Base-by-base conservation (phyloP, 2,888 invertebrate genomes). In the Phortica magna region DNA sequence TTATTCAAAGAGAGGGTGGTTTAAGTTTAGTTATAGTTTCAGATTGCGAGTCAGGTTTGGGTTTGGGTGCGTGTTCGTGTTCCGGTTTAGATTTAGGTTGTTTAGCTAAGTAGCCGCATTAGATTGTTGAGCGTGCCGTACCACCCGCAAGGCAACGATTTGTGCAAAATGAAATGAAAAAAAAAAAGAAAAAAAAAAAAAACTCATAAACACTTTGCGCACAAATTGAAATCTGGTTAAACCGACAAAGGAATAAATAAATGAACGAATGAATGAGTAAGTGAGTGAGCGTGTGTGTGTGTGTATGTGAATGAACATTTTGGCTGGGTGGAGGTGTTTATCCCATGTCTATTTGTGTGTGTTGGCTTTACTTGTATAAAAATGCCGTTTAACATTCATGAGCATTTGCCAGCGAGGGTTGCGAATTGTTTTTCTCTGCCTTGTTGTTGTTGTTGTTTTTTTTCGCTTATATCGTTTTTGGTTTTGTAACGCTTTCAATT, bases 181-280 rank as follows among this genome's bases (percentile, higher is more conserved):
- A 73, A 57, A 53, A 64, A 43, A 53, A 70, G 76, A 43, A 57
- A 70, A 73, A n/a, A 22, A 65, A 48, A 72, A 72, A 68, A 70
- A 68, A 73, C 43, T 87, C 84, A 88, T 90, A 88, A 90, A 90
- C 88, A 89, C 89, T 90, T 89, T 89, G 83, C 82, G 83, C 84
- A 89, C 89, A 90, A 90, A 90, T 90, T 90, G 88, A 90, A 89
- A 90, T 89, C 87, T 82, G 79, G 76, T 79, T 76, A 80, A 79
- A 59, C 61, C 59, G 19, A 61, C 57, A 73, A 73, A 12, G 5
- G 42, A 14, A 12, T 42, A 17, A 67, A 67, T 17, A 14, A 67
- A 67, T 42, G 42, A 67, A 67, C 17, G 17, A 67, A 42, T 39
- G 41, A 67, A 39, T 67, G 67, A 10, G 42, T 39, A 14, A n/a